Conservation (phyloP, 2,888 invertebrate species). For the Deladenus siricidicola region DNA sequence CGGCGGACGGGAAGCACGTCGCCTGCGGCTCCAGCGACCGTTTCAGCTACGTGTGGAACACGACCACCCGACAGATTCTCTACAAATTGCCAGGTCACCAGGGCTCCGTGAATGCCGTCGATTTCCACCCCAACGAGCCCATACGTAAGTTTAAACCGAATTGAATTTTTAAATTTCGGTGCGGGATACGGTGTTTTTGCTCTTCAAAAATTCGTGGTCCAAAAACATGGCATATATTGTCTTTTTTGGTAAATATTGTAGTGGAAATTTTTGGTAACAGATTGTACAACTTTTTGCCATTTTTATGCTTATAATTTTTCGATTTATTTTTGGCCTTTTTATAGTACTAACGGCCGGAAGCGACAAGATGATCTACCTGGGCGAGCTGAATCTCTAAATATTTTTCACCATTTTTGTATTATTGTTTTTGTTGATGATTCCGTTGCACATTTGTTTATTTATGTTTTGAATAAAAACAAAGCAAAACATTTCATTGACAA, state of each 20-base stretch:
- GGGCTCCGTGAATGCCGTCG: conserved; percentile 90
- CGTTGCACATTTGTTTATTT: conserved; percentile 2
- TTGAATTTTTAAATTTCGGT: not conserved
- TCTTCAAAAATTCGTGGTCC: not conserved
- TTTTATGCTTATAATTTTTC: conserved; percentile 10
- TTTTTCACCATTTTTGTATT: not conserved
- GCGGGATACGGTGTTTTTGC: not conserved
- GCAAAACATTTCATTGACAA: too few relatives aligned
- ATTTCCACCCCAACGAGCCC: conserved; percentile 87
- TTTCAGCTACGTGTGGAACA: conserved; percentile 93
- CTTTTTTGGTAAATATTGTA: not conserved
- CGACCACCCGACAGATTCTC: conserved; percentile 65
- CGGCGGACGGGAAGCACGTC: conserved; percentile 81
- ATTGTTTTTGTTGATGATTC: not conserved
- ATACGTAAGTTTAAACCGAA: conserved; percentile 62
- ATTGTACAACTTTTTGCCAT: too few relatives aligned
- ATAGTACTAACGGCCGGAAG: conserved; percentile 81
- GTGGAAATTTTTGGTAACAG: too few relatives aligned
- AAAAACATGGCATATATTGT: not conserved
- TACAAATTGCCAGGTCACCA: conserved; percentile 97
- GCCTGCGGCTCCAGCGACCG: conserved; percentile 80
- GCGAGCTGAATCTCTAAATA: conserved; percentile 70
- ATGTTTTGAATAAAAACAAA: not conserved
- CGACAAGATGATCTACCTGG: conserved; percentile 87
- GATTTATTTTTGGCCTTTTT: conserved; percentile 46